Evolutionary conservation across 2,113 vertebrate genomes (phyloP), one percentile per base, ranked within the genome.

Genomic region (rat (Rattus norvegicus)): DNA sequence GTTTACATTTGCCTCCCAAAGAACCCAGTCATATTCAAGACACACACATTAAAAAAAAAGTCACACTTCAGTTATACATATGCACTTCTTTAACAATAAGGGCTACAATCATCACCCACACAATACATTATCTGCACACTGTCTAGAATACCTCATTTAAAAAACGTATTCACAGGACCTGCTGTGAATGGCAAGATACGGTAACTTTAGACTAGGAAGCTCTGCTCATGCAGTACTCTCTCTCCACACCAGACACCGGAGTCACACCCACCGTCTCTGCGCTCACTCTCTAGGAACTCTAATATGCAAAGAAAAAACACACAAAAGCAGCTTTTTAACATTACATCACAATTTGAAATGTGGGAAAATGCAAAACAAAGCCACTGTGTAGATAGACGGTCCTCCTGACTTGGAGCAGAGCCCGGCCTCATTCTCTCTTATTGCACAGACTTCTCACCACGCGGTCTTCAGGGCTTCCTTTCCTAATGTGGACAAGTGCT

Each of bases 361-460:
- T 98, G 98, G 98, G 98, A 98, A 99, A 98, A 98, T 97, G 98
- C 95, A 93, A 97, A 97, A 98, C 93, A 97, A 98, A 98, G 96
- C 95, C 97, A 97, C 0, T 75, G 92, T 97, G 98, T 20, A 97
- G 98, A 98, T 98, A 98, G 98, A 98, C 67, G 70, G 98, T 93
- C 96, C 98, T 93, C 93, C 91, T 97, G 98, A 98, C 97, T 95
- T 96, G 94, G 96, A 98, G 97, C 88, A 95, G 95, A 97, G 97
- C 76, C 89, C 81, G 84, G 86, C 75, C 8, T 87, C n/a, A 11
- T 70, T 97, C 98, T 96, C 97, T 97, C 95, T 97, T 99, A 99
- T 99, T 99, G 99, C 99, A 99, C 99, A 99, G 99, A 99, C 98
- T 92, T 98, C 98, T 98, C 96, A 98, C 99, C 98, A 99, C 98